Base-by-base conservation (phyloP, 2,888 invertebrate species). In the Gerris lacustris region DNA sequence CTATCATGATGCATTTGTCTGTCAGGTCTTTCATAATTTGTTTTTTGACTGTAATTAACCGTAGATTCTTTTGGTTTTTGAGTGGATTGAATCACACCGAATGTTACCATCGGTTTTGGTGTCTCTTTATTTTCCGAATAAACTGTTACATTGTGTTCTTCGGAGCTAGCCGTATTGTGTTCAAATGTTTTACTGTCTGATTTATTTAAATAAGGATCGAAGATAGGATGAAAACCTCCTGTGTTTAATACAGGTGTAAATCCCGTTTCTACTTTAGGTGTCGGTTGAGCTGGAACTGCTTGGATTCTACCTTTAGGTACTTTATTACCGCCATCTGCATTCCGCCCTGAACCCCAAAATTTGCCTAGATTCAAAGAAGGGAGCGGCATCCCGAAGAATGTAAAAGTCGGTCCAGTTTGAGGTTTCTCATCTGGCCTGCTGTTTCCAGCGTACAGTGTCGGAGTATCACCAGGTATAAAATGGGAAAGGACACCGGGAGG, bases 361-460 rank as follows among this genome's bases (percentile, higher is more conserved):
- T 87, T 87, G 11, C 87, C 86, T 77, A 91, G 84, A 75, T 87
- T 88, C 67, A 92, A 79, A 63, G 86, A 84, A 1, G 92, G 90
- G 72, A 93, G 79, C 0, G 93, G 92, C 78, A 92, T 87, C 0
- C 93, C 93, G 77, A 93, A 93, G 78, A 93, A 91, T 15, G 92
- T 91, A 75, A 92, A 91, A 55, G 73, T 72, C 5, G 73, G 70
- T n/a, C 55, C 69, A 87, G 85, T 0, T 85, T 83, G 47, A 82
- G 83, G 55, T 44, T 71, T 69, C 68, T 74, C 70, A 63, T 73
- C 71, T 72, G 76, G 74, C 67, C 76, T 75, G 75, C 80, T 80
- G 0, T 80, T 78, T 45, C 69, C 63, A 6, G 86, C 84, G 73
- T 85, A 86, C 6, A 85, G 78, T 43, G 86, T 88, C 0, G 88